Evolutionary conservation across 2,797 vertebrate genomes (phyloP), one percentile per base, ranked within the genome.

Genomic region (Lophotriccus pileatus): DNA sequence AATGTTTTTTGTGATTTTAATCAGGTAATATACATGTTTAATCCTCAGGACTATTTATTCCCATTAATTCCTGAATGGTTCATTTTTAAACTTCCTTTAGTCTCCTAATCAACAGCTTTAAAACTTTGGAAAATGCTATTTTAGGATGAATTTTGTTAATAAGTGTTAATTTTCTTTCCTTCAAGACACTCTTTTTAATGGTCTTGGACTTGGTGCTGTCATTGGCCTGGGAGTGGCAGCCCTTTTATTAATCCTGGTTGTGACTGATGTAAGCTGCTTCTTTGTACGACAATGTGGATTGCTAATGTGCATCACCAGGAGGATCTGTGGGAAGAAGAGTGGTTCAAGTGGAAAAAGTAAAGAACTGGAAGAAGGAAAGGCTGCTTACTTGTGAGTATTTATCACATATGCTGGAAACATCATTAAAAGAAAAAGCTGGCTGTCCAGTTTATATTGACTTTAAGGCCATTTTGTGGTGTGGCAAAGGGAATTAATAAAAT

Each of bases 131-230:
- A 93, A 78, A 72, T 46, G 1, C 7, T 60, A 4, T 50, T 82
- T 85, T 66, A 4, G 22, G 25, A 62, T 78, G 3, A 28, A 41
- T 55, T 70, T 94, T 86, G 75, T 80, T 92, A 93, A 93, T 55
- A 32, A 53, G 13, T 83, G 75, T 56, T 62, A 5, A n/a, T 87
- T 83, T 94, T 94, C 59, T 97, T 97, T 84, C 70, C 97, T 98
- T 99, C 94, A 98, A 99, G 99, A 99, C 97, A 99, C 99, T 81
- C 98, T 99, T 97, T 99, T 99, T 98, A 99, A 98, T 87, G 98
- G 99, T 78, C 98, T 99, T 97, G 99, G 99, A 47, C 98, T 99
- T 88, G 99, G 99, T 83, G 98, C 99, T 34, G 98, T 99, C 96
- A 98, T 99, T 97, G 99, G 99, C 87, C 98, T 99, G 49, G 99